Conservation (phyloP, 1,140 invertebrate species). For the Cyphomyrmex costatus region DNA sequence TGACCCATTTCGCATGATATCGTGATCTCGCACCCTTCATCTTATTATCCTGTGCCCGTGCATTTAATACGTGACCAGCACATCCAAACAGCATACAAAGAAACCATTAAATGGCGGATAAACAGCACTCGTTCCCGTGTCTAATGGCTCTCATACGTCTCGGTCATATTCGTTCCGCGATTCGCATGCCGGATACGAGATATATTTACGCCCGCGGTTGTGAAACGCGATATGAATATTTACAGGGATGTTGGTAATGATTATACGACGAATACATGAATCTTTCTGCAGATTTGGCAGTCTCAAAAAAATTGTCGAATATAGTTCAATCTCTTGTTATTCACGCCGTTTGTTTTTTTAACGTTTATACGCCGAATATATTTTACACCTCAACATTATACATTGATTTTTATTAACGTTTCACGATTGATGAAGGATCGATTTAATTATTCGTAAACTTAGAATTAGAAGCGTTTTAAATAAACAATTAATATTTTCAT, state of each 20-base stretch:
- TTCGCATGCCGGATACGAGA: slow-evolving; percentile 62
- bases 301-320: slow-evolving; percentile 22
- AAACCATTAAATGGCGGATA: slow-evolving; percentile 72
- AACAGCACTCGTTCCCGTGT: slow-evolving; percentile 66
- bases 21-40: slow-evolving; percentile 39
- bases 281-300: slow-evolving; percentile 20
- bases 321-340: background rate
- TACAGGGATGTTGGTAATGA: slow-evolving; percentile 59
- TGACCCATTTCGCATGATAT: slow-evolving; percentile 35
- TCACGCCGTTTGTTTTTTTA: background rate
- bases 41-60: slow-evolving; percentile 52
- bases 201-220: slow-evolving; percentile 40
- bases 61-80: slow-evolving; percentile 60
- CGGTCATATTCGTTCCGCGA: slow-evolving; percentile 69
- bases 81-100: slow-evolving; percentile 34
- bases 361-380: background rate
- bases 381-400: background rate
- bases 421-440: background rate
- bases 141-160: slow-evolving; percentile 72
- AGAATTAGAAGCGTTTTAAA: background rate
- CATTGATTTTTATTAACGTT: background rate
- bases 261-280: slow-evolving; percentile 41
- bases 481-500: background rate
- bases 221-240: slow-evolving; percentile 75
- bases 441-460: background rate